A percentile compares a stretch with the other conserved stretches of the same genome.
phyloP scores from a whole-genome alignment of 1,140 invertebrate species.

The Euglossa dilemma region DNA sequence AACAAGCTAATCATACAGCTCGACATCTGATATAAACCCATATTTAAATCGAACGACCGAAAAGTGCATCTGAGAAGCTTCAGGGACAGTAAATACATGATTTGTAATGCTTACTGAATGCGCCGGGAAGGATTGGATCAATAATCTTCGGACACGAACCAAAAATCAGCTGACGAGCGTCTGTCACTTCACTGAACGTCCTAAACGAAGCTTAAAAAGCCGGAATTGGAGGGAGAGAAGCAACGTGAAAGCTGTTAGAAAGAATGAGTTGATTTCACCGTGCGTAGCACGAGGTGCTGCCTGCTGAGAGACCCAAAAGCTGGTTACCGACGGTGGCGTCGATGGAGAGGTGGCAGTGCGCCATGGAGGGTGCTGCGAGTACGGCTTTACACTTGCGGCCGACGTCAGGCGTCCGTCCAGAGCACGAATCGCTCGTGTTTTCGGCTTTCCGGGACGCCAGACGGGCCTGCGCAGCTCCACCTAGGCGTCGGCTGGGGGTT shows the following conservation, averaged over 20 bases:
- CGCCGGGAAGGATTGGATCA: slow-evolving; percentile 21
- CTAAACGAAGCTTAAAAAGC: slow-evolving; percentile 51
- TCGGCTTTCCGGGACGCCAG: slow-evolving; percentile 56
- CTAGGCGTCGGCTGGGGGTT: slow-evolving; percentile 75
- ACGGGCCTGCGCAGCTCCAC: slow-evolving; percentile 65
- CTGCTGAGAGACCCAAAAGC: slow-evolving; percentile 18
- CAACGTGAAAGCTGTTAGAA: slow-evolving; percentile 39
- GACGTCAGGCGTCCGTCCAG: slow-evolving; percentile 62
- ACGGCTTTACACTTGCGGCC: slow-evolving; percentile 59
- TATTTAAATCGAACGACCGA: no score
- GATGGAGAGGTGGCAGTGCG: slow-evolving; percentile 8
- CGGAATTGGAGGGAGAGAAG: slow-evolving; percentile 37
- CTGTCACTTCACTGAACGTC: slow-evolving; percentile 62
- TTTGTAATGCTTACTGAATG: slow-evolving; percentile 58
- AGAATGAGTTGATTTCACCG: slow-evolving; percentile 42
- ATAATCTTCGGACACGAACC: slow-evolving; percentile 42
- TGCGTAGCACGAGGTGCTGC: slow-evolving; percentile 30
- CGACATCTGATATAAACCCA: no score
- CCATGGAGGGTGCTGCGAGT: slow-evolving; percentile 16
- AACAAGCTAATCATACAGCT: no score
- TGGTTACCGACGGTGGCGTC: slow-evolving; percentile 45
- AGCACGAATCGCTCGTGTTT: slow-evolving; percentile 51
- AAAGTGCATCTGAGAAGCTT: no score
- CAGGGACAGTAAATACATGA: slow-evolving; percentile 39
- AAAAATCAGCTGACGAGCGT: slow-evolving; percentile 43